These are phyloP conservation scores for Carposina sasakii DNA, from an alignment of 1,140 invertebrate genomes.

Conservation along the genomic window DNA sequence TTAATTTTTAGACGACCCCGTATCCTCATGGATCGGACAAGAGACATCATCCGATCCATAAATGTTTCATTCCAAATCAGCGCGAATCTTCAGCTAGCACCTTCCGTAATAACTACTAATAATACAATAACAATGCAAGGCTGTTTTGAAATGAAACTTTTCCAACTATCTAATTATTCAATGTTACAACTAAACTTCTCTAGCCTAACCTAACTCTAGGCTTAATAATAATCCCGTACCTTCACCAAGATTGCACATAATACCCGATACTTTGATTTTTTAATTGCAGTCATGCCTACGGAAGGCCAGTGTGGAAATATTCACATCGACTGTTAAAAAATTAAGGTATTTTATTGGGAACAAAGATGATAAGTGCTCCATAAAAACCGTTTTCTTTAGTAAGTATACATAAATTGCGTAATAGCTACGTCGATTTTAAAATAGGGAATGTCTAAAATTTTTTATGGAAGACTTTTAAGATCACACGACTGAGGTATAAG, in stretches of 20 bases:
- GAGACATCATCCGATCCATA: constrained; percentile 63
- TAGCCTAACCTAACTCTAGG: constrained; percentile 45
- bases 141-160: constrained; percentile 64
- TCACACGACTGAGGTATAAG: too few relatives aligned
- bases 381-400: too few relatives aligned
- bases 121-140: constrained; percentile 22
- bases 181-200: constrained; percentile 37
- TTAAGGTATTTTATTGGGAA: constrained; percentile 59
- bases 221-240: constrained; percentile 68
- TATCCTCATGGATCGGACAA: constrained; percentile 58
- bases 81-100: constrained; percentile 48
- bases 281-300: constrained; percentile 72
- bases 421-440: too few relatives aligned
- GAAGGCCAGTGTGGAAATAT: constrained; percentile 31
- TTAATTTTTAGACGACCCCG: constrained; percentile 28
- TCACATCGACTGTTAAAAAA: constrained; percentile 59
- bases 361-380: constrained; percentile 26
- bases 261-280: constrained; percentile 75
- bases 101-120: constrained; percentile 27
- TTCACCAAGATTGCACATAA: constrained; percentile 75
- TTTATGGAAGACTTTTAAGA: too few relatives aligned
- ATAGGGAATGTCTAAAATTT: too few relatives aligned
- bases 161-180: constrained; percentile 29
- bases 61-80: constrained; percentile 60
- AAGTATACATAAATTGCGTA: too few relatives aligned